These are phyloP conservation scores for Aphidius ervi DNA, from an alignment of 1,140 invertebrate genomes.

Conservation along the genomic window DNA sequence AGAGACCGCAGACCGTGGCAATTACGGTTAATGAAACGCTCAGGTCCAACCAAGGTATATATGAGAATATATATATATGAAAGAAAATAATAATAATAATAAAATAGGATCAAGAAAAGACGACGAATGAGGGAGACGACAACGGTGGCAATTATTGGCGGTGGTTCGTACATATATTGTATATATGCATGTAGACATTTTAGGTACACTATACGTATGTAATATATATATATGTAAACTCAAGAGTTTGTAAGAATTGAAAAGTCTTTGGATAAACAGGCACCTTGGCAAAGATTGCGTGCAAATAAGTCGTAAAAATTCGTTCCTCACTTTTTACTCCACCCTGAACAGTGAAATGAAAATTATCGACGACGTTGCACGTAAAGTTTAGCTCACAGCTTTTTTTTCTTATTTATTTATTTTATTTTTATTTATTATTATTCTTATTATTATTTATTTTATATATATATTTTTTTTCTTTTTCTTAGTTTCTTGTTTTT, in stretches of 20 bases:
- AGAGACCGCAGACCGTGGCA: slow-evolving; percentile 50
- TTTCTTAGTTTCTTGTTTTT: neutral
- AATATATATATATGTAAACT: too few species aligned
- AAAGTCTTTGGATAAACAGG: slow-evolving; percentile 23
- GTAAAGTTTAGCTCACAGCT: slow-evolving; percentile 20
- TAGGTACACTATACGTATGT: neutral
- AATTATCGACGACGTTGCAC: slow-evolving; percentile 26
- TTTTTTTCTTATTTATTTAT: slow-evolving; percentile 3
- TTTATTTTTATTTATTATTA: slow-evolving; percentile 1
- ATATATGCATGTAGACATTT: neutral
- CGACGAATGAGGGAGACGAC: slow-evolving; percentile 1
- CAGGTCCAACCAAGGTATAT: slow-evolving; percentile 7
- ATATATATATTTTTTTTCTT: neutral
- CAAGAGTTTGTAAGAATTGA: too few species aligned
- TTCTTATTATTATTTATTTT: neutral
- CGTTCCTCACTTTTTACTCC: slow-evolving; percentile 4
- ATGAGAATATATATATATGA: neutral
- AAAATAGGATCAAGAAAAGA: slow-evolving; percentile 21
- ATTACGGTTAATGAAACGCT: slow-evolving; percentile 52
- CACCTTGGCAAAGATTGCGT: slow-evolving; percentile 32
- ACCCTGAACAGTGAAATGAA: slow-evolving; percentile 23
- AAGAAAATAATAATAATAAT: slow-evolving; percentile 9
- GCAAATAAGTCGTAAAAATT: slow-evolving; percentile 41
- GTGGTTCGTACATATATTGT: slow-evolving; percentile 19
- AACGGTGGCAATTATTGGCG: slow-evolving; percentile 23